A percentile compares a stretch with the other conserved stretches of the same genome.
Conservation (phyloP, 1,140 invertebrate species). For the Drosophila virilis region DNA sequence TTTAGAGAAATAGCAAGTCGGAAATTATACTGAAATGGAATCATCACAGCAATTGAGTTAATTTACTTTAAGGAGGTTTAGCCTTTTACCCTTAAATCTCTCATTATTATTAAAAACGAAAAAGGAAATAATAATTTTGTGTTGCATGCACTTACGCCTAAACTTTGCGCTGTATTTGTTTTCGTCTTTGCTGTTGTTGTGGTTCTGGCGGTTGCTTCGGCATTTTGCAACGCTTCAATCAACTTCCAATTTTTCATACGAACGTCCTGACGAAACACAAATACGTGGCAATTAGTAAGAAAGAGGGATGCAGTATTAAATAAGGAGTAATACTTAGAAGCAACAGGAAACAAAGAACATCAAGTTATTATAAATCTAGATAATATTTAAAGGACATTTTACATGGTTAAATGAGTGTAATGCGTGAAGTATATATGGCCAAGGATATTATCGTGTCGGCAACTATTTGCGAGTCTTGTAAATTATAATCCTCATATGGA, state of each 20-base stretch:
- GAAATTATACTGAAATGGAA: no score
- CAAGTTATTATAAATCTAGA: neutral
- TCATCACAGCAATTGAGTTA: no score
- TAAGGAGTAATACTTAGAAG: neutral
- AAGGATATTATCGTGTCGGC: no score
- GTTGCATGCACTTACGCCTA: conserved; percentile 85
- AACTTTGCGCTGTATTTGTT: conserved; percentile 77
- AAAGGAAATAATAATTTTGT: conserved; percentile 2
- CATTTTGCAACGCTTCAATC: conserved; percentile 92
- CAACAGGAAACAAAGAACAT: neutral
- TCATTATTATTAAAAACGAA: no score
- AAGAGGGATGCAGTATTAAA: conserved; percentile 2
- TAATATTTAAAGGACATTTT: neutral
- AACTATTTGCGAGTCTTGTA: no score
- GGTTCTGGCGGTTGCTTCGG: conserved; percentile 86
- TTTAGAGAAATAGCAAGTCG: no score
- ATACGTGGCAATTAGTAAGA: conserved; percentile 67
- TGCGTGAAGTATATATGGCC: no score
- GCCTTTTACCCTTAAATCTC: no score
- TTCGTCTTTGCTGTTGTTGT: conserved; percentile 81
- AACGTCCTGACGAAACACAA: conserved; percentile 87
- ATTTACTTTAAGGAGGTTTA: no score
- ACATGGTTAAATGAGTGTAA: no score
- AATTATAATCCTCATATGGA: no score
- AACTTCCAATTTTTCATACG: conserved; percentile 94